These are phyloP conservation scores for Cynaeus angustus DNA, from an alignment of 2,888 invertebrate species.

Conservation along the genomic window DNA sequence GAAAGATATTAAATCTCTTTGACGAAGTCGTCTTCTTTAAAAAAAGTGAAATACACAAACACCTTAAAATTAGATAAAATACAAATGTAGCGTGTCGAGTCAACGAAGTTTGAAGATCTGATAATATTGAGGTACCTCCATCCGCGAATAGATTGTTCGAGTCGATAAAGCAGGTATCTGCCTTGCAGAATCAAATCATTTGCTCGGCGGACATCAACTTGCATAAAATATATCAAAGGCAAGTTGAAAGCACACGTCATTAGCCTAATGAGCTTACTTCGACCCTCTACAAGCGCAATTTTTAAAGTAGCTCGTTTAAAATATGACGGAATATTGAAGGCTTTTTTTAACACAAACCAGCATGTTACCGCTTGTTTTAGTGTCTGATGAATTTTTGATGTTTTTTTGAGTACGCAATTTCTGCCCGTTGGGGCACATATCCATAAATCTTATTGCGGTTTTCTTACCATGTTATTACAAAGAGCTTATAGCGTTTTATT, in stretches of 20 bases:
- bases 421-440: constrained; percentile 57
- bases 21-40: constrained; percentile 30
- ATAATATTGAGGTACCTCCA: constrained; percentile 63
- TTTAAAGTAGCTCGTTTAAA: constrained; percentile 55
- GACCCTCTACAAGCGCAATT: constrained; percentile 51
- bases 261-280: constrained; percentile 68
- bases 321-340: constrained; percentile 61
- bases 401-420: constrained; percentile 66
- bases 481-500: constrained; percentile 46
- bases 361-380: constrained; percentile 62
- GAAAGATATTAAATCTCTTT: constrained; percentile 44
- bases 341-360: constrained; percentile 53
- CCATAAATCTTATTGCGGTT: constrained; percentile 55
- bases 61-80: constrained; percentile 66
- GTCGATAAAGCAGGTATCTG: constrained; percentile 66
- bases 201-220: constrained; percentile 65
- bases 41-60: constrained; percentile 60
- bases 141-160: constrained; percentile 64
- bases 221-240: constrained; percentile 66
- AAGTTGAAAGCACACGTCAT: constrained; percentile 65
- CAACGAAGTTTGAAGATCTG: constrained; percentile 64
- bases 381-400: constrained; percentile 69
- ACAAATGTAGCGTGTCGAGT: constrained; percentile 66
- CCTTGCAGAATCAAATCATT: constrained; percentile 66
- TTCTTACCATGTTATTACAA: constrained; percentile 45